Evolutionary conservation across 2,888 invertebrate genomes (phyloP).

Genomic region (Hemistola chrysoprasaria): DNA sequence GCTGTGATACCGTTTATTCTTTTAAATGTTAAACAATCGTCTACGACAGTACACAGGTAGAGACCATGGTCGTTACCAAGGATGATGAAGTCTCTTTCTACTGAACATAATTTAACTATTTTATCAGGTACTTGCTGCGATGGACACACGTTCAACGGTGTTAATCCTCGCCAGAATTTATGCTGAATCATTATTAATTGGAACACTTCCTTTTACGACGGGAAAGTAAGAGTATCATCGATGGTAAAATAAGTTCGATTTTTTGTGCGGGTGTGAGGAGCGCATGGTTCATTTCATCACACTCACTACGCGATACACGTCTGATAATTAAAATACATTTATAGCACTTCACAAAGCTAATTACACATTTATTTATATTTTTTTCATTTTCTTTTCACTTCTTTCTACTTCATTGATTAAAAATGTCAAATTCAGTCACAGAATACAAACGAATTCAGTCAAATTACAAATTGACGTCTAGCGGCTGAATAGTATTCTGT

Average conservation of each 20-base stretch:
- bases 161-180: slow-evolving; percentile 74
- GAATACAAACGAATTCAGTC: too few species aligned
- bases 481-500: too few species aligned
- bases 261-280: slow-evolving; percentile 7
- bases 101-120: slow-evolving; percentile 69
- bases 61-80: slow-evolving; percentile 72
- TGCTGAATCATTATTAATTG: slow-evolving; percentile 72
- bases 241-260: slow-evolving; percentile 34
- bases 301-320: slow-evolving; percentile 1
- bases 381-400: slow-evolving; percentile 8
- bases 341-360: background rate
- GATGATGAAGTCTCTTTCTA: slow-evolving; percentile 64
- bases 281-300: slow-evolving; percentile 23
- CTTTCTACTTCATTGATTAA: slow-evolving; percentile 18
- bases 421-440: too few species aligned
- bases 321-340: slow-evolving; percentile 23
- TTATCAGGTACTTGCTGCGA: slow-evolving; percentile 70
- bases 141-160: slow-evolving; percentile 53
- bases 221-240: slow-evolving; percentile 45
- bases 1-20: slow-evolving; percentile 79
- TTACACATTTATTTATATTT: slow-evolving; percentile 28
- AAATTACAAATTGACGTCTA: too few species aligned
- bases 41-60: slow-evolving; percentile 65
- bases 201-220: slow-evolving; percentile 39
- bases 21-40: slow-evolving; percentile 64